Percentiles rank a stretch among this genome's conserved stretches.
Evolutionary conservation across 2,888 invertebrate species (phyloP).

Genomic region (Parnassius orleans): DNA sequence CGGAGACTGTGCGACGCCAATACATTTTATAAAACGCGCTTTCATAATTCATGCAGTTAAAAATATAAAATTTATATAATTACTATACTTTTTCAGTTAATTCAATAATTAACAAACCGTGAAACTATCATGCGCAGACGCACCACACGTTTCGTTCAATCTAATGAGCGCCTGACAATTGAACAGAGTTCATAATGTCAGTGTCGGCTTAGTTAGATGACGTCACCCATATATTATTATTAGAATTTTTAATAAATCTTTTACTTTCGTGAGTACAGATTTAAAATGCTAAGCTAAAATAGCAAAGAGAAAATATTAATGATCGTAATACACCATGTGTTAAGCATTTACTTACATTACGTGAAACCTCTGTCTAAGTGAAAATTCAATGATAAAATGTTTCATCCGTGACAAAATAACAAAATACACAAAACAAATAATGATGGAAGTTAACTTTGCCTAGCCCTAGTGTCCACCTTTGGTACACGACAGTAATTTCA

Average conservation of each 20-base stretch:
- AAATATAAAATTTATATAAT: constrained; percentile 14
- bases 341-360: too few relatives aligned
- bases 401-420: too few relatives aligned
- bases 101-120: constrained; percentile 10
- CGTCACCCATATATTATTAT: constrained; percentile 9
- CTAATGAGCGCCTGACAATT: constrained; percentile 38
- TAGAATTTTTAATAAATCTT: too few relatives aligned
- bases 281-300: too few relatives aligned
- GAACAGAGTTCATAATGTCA: constrained; percentile 36
- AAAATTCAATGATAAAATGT: too few relatives aligned
- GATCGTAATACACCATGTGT: too few relatives aligned
- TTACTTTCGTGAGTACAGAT: constrained; percentile 5
- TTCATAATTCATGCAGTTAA: constrained; percentile 30
- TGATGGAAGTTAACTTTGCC: too few relatives aligned
- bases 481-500: too few relatives aligned
- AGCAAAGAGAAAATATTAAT: too few relatives aligned
- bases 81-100: not conserved
- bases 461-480: too few relatives aligned
- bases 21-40: constrained; percentile 47
- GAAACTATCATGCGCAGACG: constrained; percentile 49
- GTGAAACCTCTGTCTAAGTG: too few relatives aligned
- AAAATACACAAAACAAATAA: too few relatives aligned
- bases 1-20: constrained; percentile 62
- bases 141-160: constrained; percentile 57
- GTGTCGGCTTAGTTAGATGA: constrained; percentile 35